Conservation (phyloP, 2,113 vertebrate species). For the Semnornis frantzii region DNA sequence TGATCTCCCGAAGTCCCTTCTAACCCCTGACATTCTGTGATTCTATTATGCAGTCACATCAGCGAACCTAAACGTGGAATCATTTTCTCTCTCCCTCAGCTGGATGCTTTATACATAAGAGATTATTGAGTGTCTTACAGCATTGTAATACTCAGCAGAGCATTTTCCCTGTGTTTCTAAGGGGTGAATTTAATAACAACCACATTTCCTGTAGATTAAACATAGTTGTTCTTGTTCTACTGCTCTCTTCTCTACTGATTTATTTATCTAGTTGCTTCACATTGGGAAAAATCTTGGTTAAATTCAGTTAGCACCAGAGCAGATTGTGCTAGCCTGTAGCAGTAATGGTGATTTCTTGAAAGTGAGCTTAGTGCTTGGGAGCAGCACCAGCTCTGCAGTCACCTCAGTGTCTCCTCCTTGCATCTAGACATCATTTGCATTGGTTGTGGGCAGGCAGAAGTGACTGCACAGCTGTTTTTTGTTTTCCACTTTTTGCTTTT, state of each 20-base stretch:
- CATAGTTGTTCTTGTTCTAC: background rate
- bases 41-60: background rate
- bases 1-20: no score
- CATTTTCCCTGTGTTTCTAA: background rate
- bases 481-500: background rate
- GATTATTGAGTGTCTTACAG: background rate
- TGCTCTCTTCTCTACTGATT: background rate
- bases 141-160: background rate
- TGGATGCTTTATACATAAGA: background rate
- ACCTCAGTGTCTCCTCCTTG: background rate
- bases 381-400: background rate
- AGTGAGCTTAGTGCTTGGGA: background rate
- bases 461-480: accelerated
- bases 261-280: background rate
- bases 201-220: background rate
- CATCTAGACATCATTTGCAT: background rate
- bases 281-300: background rate
- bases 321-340: background rate
- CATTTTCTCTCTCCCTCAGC: background rate
- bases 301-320: background rate
- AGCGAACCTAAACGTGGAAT: background rate
- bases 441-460: background rate
- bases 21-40: no score
- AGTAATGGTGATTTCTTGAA: background rate
- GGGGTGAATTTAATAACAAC: background rate